Evolutionary conservation across 1,140 invertebrate genomes (phyloP), one percentile per base, ranked within the genome.

Genomic region (Venustaconcha ellipsiformis): DNA sequence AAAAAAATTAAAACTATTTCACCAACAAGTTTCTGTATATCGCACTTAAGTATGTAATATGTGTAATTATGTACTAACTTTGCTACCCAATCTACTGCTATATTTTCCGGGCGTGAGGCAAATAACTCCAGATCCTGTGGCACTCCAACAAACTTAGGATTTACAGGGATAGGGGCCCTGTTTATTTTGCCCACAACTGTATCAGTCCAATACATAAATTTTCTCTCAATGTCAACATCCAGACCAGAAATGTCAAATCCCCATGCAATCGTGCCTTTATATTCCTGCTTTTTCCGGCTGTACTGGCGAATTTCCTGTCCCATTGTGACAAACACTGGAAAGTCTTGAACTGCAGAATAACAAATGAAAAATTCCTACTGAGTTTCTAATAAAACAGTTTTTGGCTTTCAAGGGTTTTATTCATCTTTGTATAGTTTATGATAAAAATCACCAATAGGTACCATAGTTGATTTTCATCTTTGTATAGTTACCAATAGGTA

Each of bases 201-300:
- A 86, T 99, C 97, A 0, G 96, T 95, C 96, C 97, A 99, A 88
- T 96, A 98, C 56, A 98, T 89, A 80, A 97, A 96, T 87, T 96
- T 82, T 57, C 86, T 80, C 59, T 92, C 92, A 0, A 94, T 94
- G 82, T 93, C 95, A 83, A 96, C 96, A 89, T 99, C 97, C 56
- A 99, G 88, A 0, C 95, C 94, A 82, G 96, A 94, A 63, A 98
- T 94, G 56, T 96, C 92, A 87, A 97, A 95, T 8, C 95, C 93
- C 0, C 91, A 91, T 17, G 97, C 94, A 2, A 98, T 93, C 93
- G 93, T 82, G 55, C 83, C 86, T 62, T 87, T 84, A 72, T 89
- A 87, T 56, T 88, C 83, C 5, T 96, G 97, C 93, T 96, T 96
- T 56, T 93, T 92, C 4, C 94, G 82, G 59, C 93, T 92, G 70